Evolutionary conservation across 2,797 vertebrate species (phyloP), one percentile per base, ranked within the genome.

Genomic region (Bovichtus diacanthus): DNA sequence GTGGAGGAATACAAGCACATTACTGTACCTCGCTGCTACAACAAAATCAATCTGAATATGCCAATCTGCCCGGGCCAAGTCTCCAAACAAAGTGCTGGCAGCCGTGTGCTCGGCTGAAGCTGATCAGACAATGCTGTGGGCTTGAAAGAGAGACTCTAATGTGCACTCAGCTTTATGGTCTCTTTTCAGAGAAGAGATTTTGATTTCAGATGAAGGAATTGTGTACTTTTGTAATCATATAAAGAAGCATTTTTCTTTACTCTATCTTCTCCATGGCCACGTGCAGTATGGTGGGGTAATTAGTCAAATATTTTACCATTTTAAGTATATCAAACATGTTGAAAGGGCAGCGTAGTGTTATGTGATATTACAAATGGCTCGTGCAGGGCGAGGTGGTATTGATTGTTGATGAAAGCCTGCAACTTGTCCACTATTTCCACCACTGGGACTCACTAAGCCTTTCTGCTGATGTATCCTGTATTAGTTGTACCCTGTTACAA

Each of bases 11-110:
- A 84, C 85, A 81, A 87, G 83, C 78, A 82, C 82, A 86, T 92
- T 89, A 86, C 80, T 87, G 81, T 72, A 76, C 76, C 85, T 83
- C 80, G 21, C 65, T 41, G 74, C 78, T 83, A 82, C 90, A 85
- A 87, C 76, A 80, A 63, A 83, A 92, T 92, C 92, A 84, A 89
- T 93, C 54, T 70, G 75, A 88, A 82, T 74, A 60, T 80, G 83
- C 76, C 88, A 80, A 23, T 77, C 63, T 60, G 50, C 19, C 34
- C 16, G 31, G 56, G 83, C 84, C 70, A 85, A 90, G 82, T 72
- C 78, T 82, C 49, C 56, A 65, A 75, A 82, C 76, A 72, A 77
- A 86, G 85, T 18, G 82, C 80, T 87, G 85, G 83, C 76, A 69
- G 50, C 9, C 31, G 50, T 38, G 68, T 27, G 27, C 68, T 69